These are phyloP conservation scores for Caranx melampygus DNA, from an alignment of 2,113 vertebrate species.

Conservation along the genomic window DNA sequence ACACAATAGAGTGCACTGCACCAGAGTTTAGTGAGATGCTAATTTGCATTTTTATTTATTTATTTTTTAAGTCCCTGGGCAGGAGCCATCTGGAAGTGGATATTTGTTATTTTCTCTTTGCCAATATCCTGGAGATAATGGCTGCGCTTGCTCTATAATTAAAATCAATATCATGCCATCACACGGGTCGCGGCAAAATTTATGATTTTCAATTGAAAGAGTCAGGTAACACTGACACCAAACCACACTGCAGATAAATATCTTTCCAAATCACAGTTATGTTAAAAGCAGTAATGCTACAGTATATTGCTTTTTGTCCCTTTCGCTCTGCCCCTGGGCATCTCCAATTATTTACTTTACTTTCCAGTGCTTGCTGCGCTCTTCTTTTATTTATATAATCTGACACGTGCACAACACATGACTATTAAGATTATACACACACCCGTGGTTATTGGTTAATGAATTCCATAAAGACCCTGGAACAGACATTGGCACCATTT, in stretches of 20 bases:
- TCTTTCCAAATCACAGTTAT: constrained; percentile 11
- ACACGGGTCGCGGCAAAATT: constrained; percentile 27
- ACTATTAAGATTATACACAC: constrained; percentile 39
- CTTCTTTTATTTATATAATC: constrained; percentile 32
- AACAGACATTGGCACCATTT: constrained; percentile 39
- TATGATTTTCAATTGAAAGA: constrained; percentile 23
- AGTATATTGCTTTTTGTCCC: not conserved
- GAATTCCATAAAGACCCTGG: constrained; percentile 51
- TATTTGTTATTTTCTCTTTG: constrained; percentile 56
- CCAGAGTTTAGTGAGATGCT: constrained; percentile 31
- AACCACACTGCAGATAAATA: constrained; percentile 9
- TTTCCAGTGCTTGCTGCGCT: constrained; percentile 1
- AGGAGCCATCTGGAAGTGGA: constrained; percentile 65
- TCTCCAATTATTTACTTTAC: constrained; percentile 28
- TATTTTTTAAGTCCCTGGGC: constrained; percentile 44
- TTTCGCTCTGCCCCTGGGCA: constrained; percentile 1
- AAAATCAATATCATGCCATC: constrained; percentile 61
- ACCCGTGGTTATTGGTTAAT: constrained; percentile 57
- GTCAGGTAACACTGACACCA: constrained; percentile 19
- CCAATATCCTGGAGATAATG: constrained; percentile 51
- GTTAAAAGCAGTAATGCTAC: not conserved
- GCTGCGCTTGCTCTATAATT: constrained; percentile 40
- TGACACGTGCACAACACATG: constrained; percentile 48
- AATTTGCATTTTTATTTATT: constrained; percentile 47
- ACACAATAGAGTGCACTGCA: constrained; percentile 40